Base-by-base conservation (phyloP, 1,140 invertebrate species). In the Bombyx mandarina region DNA sequence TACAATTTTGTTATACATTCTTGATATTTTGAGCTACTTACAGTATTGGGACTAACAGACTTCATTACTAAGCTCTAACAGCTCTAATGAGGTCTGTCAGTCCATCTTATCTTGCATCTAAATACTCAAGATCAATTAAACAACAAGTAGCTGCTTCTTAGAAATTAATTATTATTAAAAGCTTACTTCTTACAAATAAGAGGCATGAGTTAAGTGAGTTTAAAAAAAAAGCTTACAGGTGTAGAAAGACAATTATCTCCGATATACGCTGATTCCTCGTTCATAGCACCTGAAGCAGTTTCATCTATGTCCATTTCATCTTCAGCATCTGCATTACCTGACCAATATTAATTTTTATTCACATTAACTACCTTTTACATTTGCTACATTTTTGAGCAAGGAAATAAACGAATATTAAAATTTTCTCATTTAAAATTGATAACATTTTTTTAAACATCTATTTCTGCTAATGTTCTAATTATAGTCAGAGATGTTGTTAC, bases 221-320 rank as follows among this genome's bases (percentile, higher is more conserved):
- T 53, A 52, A 54, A 66, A 47, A 18, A 51, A n/a, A 53, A 56
- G 76, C 77, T 82, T 69, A 89, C 86, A 26, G 86, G 88, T 58
- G 88, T 88, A 45, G 88, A 88, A 8, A 88, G 67, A 47, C 86
- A 89, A 60, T 89, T 89, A 57, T 88, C 88, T 12, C 86, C 88
- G 47, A 88, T 88, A 59, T 89, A 89, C 6, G 84, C 82, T 44
- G 83, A 82, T 44, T 82, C 79, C 72, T 86, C 87, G 45, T 75
- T 73, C 42, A 71, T 63, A 50, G 58, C 64, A 6, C 58, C 61
- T 43, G 60, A 53, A 42, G 56, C 57, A 9, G 72, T 67, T 35
- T 78, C 71, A 54, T 72, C 75, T 44, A 73, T 62, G 47, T 76
- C 73, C 73, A 75, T 73, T 26, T 69, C 63, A 57, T 60, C 63